Evolutionary conservation across 2,888 invertebrate species (phyloP).

Genomic region (Pammene aurita): DNA sequence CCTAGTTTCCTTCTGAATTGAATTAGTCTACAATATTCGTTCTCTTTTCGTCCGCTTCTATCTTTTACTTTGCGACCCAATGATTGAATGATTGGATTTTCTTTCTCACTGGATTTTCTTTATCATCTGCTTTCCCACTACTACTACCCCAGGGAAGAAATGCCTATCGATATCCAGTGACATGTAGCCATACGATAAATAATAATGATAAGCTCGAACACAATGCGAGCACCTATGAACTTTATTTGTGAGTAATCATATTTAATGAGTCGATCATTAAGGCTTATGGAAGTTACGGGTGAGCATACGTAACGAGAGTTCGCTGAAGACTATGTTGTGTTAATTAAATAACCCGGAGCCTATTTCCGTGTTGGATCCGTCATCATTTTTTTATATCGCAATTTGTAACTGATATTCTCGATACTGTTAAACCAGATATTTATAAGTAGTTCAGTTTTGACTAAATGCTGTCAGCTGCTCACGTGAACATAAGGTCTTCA

Average conservation of each 20-base stretch:
- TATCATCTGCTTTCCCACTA: too few species aligned
- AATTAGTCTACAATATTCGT: constrained; percentile 43
- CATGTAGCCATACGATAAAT: too few species aligned
- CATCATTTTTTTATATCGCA: constrained; percentile 1
- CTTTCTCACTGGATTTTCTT: too few species aligned
- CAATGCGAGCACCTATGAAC: constrained; percentile 42
- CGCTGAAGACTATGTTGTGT: constrained; percentile 23
- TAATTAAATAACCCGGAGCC: constrained; percentile 16
- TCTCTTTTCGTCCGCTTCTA: constrained; percentile 47
- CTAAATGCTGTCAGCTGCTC: too few species aligned
- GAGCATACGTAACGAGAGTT: constrained; percentile 30
- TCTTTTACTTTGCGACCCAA: constrained; percentile 48
- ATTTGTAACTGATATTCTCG: background rate
- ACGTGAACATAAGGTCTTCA: too few species aligned
- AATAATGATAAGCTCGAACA: constrained; percentile 47
- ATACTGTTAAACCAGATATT: too few species aligned
- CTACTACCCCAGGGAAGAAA: too few species aligned
- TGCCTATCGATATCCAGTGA: too few species aligned
- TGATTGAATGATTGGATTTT: too few species aligned
- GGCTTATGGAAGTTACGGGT: constrained; percentile 19
- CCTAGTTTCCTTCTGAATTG: too few species aligned
- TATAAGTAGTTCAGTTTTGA: too few species aligned
- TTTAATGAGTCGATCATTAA: constrained; percentile 39
- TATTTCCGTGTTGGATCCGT: constrained; percentile 19
- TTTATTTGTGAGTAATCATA: constrained; percentile 39